phyloP scores from a whole-genome alignment of 2,113 vertebrate species.

The Semicossyphus pulcher region DNA sequence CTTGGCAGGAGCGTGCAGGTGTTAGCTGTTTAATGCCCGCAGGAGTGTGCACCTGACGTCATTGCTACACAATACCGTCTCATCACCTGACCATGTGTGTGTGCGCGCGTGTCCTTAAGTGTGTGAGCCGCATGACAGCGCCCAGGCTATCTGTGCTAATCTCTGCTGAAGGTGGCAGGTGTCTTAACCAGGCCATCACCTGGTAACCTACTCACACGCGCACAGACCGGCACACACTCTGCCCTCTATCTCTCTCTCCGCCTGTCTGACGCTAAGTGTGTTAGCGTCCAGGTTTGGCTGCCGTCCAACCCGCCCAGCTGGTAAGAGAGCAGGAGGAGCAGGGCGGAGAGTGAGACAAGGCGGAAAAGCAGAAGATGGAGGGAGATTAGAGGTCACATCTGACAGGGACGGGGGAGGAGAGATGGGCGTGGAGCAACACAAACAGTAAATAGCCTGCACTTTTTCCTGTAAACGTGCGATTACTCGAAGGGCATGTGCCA shows the following conservation, averaged over 20 bases:
- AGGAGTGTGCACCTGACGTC: constrained; percentile 41
- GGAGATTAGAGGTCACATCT: constrained; percentile 67
- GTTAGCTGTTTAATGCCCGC: constrained; percentile 41
- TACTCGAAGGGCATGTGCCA: constrained; percentile 15
- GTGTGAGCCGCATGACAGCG: constrained; percentile 37
- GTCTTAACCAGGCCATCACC: constrained; percentile 79
- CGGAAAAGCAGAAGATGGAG: constrained; percentile 58
- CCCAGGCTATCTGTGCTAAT: constrained; percentile 75
- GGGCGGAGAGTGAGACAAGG: constrained; percentile 47
- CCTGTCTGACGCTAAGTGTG: constrained; percentile 51
- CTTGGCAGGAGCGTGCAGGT: constrained; percentile 42
- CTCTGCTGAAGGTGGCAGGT: constrained; percentile 78
- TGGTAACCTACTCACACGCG: constrained; percentile 68
- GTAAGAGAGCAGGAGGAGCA: constrained; percentile 32
- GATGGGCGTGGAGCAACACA: constrained; percentile 37
- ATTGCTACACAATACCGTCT: constrained; percentile 52
- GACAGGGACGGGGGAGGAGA: constrained; percentile 44
- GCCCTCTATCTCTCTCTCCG: constrained; percentile 47
- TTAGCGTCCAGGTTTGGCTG: constrained; percentile 51
- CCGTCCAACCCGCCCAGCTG: constrained; percentile 55
- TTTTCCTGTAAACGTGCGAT: constrained; percentile 39
- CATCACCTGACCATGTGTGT: neutral
- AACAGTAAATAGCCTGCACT: constrained; percentile 49
- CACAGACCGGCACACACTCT: constrained; percentile 31
- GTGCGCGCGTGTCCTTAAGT: constrained; percentile 6